Evolutionary conservation across 1,140 invertebrate genomes (phyloP).

Genomic region (Homarus americanus): DNA sequence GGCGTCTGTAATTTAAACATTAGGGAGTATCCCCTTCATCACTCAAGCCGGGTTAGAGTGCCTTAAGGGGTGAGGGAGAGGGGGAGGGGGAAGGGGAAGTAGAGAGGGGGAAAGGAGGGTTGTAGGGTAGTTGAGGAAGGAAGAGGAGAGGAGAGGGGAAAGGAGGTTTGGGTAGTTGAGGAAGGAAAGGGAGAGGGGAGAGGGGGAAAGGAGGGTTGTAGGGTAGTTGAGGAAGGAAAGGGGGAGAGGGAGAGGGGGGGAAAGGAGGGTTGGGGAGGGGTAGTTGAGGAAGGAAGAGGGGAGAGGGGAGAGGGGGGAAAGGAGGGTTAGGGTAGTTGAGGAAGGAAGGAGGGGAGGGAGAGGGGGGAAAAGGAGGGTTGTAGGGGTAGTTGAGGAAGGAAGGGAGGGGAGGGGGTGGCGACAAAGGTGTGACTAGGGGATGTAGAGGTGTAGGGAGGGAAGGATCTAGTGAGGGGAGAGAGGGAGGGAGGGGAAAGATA

Average conservation of each 20-base stretch:
- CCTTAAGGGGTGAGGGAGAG: background rate
- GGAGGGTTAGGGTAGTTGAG: too few species aligned
- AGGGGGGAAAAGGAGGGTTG: too few species aligned
- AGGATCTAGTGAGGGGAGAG: background rate
- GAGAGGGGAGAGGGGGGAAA: too few species aligned
- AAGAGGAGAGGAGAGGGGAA: too few species aligned
- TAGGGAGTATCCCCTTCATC: too few species aligned
- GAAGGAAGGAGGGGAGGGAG: background rate
- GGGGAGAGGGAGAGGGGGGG: background rate
- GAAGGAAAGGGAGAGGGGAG: background rate
- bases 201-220: background rate
- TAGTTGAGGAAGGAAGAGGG: background rate
- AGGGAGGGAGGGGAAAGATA: background rate
- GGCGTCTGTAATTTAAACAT: too few species aligned
- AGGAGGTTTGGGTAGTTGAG: background rate
- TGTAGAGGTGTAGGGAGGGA: too few species aligned
- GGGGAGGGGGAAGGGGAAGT: background rate
- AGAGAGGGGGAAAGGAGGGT: background rate
- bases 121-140: too few species aligned
- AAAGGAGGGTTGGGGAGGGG: too few species aligned
- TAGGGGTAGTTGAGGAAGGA: background rate
- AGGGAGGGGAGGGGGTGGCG: background rate
- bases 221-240: background rate
- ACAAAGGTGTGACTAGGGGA: background rate
- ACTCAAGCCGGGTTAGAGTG: too few species aligned